Percentiles rank a stretch among this genome's conserved stretches.
These are phyloP conservation scores for Cisticola juncidis DNA, from an alignment of 2,113 vertebrate genomes.

Conservation along the genomic window DNA sequence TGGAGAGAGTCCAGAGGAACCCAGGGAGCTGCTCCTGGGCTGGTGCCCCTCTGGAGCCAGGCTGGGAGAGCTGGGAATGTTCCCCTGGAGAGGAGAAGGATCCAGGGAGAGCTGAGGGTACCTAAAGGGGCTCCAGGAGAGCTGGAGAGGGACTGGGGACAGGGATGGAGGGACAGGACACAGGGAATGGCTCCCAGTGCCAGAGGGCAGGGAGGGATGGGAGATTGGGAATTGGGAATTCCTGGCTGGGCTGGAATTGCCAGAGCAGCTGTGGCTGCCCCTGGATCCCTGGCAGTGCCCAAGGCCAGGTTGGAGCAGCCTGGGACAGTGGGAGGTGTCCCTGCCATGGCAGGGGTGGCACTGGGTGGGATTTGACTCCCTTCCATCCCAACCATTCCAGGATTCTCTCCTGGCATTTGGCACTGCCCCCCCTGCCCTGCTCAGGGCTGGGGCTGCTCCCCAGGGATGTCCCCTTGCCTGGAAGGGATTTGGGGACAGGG, in stretches of 20 bases:
- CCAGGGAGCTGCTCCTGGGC: accelerated
- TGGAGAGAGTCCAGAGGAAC: not conserved
- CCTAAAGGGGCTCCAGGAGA: not conserved
- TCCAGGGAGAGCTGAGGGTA: not conserved
- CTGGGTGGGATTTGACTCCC: too few species aligned
- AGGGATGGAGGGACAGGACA: accelerated
- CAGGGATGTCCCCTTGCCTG: not conserved
- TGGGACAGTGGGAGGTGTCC: too few species aligned
- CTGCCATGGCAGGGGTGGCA: too few species aligned
- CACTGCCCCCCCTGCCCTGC: not conserved
- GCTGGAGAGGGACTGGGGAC: not conserved
- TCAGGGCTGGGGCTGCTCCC: not conserved
- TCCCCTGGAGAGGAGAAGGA: not conserved
- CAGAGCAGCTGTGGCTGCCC: too few species aligned
- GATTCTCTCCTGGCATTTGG: not conserved
- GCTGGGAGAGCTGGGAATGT: not conserved
- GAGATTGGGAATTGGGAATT: not conserved
- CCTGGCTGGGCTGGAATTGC: not conserved
- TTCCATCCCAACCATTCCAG: too few species aligned
- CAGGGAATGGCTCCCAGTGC: not conserved
- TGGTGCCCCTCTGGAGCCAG: not conserved
- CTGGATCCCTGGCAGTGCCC: too few species aligned
- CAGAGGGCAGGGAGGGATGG: not conserved
- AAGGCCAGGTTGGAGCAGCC: too few species aligned
- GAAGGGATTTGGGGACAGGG: not conserved